phyloP scores from a whole-genome alignment of 2,888 invertebrate genomes.

The Liodrosophila aerea region DNA sequence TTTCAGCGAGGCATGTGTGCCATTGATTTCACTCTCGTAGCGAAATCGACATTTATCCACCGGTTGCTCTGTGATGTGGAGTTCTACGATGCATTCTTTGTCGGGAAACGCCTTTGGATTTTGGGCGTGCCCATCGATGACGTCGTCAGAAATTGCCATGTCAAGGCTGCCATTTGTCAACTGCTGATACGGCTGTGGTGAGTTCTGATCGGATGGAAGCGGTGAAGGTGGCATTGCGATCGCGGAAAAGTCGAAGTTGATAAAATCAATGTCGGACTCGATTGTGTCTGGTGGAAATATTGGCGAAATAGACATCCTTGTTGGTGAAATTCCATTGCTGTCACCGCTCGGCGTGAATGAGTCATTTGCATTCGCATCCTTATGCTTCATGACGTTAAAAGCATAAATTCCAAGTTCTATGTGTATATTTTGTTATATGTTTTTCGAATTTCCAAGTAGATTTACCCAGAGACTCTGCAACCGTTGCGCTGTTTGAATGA shows the following conservation, averaged over 20 bases:
- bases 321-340: constrained; percentile 64
- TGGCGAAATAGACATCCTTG: constrained; percentile 65
- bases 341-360: constrained; percentile 78
- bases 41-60: constrained; percentile 91
- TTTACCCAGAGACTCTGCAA: constrained; percentile 9
- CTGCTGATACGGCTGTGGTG: constrained; percentile 33
- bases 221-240: constrained; percentile 55
- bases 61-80: constrained; percentile 89
- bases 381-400: constrained; percentile 62
- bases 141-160: constrained; percentile 43
- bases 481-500: constrained; percentile 35
- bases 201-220: constrained; percentile 52
- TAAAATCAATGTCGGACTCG: constrained; percentile 70
- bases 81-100: constrained; percentile 81
- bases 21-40: constrained; percentile 93
- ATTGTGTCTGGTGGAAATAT: constrained; percentile 69
- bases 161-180: constrained; percentile 43
- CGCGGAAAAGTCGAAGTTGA: constrained; percentile 70
- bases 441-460: constrained; percentile 25
- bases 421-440: background rate
- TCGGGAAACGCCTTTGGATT: background rate
- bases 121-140: constrained; percentile 30
- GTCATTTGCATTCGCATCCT: constrained; percentile 69
- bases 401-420: background rate
- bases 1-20: constrained; percentile 90